These are phyloP conservation scores for Tichodroma muraria DNA, from an alignment of 2,113 vertebrate species.

Conservation along the genomic window DNA sequence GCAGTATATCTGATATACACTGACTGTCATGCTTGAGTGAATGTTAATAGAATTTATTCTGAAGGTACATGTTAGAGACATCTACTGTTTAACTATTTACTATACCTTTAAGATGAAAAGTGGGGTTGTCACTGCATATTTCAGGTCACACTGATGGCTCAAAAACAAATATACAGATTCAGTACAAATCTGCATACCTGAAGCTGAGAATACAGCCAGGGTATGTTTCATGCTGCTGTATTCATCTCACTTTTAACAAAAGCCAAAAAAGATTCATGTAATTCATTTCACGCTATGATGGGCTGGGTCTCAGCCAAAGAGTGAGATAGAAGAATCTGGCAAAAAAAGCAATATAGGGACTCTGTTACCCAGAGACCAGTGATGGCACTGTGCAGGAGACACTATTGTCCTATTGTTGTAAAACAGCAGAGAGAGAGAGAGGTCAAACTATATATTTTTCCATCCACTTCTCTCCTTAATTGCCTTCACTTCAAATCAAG, in stretches of 20 bases:
- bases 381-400: constrained; percentile 63
- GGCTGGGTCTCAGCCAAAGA: constrained; percentile 71
- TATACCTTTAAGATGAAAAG: constrained; percentile 75
- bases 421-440: constrained; percentile 62
- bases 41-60: constrained; percentile 82
- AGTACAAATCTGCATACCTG: constrained; percentile 51
- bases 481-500: constrained; percentile 76
- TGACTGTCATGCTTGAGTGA: constrained; percentile 79
- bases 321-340: constrained; percentile 67
- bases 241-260: constrained; percentile 71
- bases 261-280: constrained; percentile 71
- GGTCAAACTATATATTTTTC: constrained; percentile 64
- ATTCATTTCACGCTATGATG: constrained; percentile 75
- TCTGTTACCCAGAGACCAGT: constrained; percentile 62
- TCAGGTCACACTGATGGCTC: constrained; percentile 61
- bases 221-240: constrained; percentile 53
- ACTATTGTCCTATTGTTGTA: constrained; percentile 59
- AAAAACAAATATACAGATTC: constrained; percentile 69
- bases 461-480: constrained; percentile 67
- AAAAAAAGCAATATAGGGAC: constrained; percentile 65
- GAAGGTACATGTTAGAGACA: constrained; percentile 78
- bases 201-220: constrained; percentile 51
- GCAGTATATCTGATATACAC: constrained; percentile 81
- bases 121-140: constrained; percentile 66
- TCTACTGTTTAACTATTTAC: constrained; percentile 78